Base-by-base conservation (phyloP, 2,797 vertebrate species). In the Poecilia picta region DNA sequence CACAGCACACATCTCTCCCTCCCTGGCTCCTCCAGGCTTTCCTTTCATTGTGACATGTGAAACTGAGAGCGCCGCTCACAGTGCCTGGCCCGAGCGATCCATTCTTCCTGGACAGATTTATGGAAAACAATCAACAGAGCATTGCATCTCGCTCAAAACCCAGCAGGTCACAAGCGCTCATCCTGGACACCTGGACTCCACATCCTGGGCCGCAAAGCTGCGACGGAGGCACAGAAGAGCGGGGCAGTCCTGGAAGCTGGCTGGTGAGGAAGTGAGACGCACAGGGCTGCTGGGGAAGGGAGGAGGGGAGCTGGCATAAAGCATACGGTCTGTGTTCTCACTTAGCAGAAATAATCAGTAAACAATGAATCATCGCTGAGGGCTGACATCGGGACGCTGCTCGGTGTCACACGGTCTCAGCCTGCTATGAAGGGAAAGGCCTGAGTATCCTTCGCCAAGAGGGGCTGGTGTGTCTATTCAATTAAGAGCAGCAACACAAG, bases 21-120 rank as follows among this genome's bases (percentile, higher is more conserved):
- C 90, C 82, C 86, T 70, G 71, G 80, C 83, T 84, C 94, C 96
- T 96, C 95, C 96, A 95, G 96, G 90, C 96, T 96, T 98, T 98
- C 97, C 97, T 97, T 95, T 96, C 94, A 98, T 98, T 98, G 97
- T 98, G 95, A 96, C 93, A 94, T 86, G 93, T 86, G 95, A 98
- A 97, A 97, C 97, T 96, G 97, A 97, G 97, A 96, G 95, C 95
- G 94, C 93, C 93, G 96, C 96, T 97, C 95, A 95, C 97, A 97
- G 96, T 95, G 95, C 94, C 97, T 95, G 94, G 95, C 96, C 96
- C 55, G 3, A 96, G 96, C 95, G 94, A 97, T 97, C 96, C 97
- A 96, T 96, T 97, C 97, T 98, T 98, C 97, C 97, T 97, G 97
- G 95, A 97, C 96, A 97, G 92, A 97, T 96, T 98, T 91, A 97